These are phyloP conservation scores for Zygothrica quintamaculata DNA, from an alignment of 2,888 invertebrate species.

Conservation along the genomic window DNA sequence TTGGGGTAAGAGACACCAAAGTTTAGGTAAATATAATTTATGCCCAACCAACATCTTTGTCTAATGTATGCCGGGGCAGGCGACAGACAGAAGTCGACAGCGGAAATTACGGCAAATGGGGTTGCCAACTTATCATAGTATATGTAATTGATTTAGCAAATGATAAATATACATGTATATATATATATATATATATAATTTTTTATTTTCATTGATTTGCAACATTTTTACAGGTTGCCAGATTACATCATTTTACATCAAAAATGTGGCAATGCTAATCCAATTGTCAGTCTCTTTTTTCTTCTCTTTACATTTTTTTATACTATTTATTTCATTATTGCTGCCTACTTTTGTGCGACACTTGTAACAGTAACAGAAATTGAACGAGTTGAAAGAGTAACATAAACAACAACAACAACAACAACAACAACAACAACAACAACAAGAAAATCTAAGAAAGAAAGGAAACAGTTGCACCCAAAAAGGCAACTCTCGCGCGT, in stretches of 20 bases:
- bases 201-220: neutral
- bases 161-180: too few species aligned
- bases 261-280: constrained; percentile 32
- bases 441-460: constrained; percentile 5
- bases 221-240: constrained; percentile 34
- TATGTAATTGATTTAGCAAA: constrained; percentile 6
- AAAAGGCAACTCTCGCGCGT: constrained; percentile 42
- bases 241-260: constrained; percentile 30
- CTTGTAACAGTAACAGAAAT: constrained; percentile 12
- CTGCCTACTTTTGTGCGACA: constrained; percentile 58
- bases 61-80: constrained; percentile 1
- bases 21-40: constrained; percentile 71
- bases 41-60: constrained; percentile 55
- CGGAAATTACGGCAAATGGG: constrained; percentile 49
- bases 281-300: neutral
- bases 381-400: constrained; percentile 1
- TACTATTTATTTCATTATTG: constrained; percentile 9
- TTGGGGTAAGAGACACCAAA: constrained; percentile 35
- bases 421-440: neutral
- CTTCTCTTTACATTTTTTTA: neutral
- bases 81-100: constrained; percentile 17
- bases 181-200: too few species aligned
- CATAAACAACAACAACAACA: neutral
- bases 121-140: constrained; percentile 38
- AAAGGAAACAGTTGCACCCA: constrained; percentile 31